Evolutionary conservation across 2,888 invertebrate species (phyloP), one percentile per base, ranked within the genome.

Genomic region (Crocallis elinguaria): DNA sequence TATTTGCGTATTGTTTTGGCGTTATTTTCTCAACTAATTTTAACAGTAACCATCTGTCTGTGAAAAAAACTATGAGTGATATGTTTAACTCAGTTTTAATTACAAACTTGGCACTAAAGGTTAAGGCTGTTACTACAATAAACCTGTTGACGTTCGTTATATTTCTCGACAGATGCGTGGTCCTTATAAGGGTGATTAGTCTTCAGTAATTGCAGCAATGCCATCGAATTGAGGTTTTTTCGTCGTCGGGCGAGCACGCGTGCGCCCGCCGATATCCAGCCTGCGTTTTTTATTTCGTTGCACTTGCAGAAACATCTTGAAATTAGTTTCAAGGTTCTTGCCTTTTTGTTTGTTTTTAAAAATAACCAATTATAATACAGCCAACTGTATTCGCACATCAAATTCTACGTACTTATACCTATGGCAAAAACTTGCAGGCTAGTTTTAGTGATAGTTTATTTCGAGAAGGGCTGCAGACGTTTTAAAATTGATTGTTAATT

Each of bases 211-310:
- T 62, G 54, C 62, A 43, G 54, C 56, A 39, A 49, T 38, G 50
- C 29, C 36, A 49, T 62, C 69, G 71, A 73, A 73, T 69, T 66
- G 63, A 57, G 57, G 67, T 61, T 55, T 60, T 67, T 67, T 55
- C 61, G 60, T 64, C 59, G 48, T 48, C 60, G 41, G 57, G 48
- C 43, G 60, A 59, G 69, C 73, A 71, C 72, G 72, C 66, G 71
- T 64, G 67, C 23, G 7, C 23, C 13, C n/a, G 35, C 39, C 17
- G 32, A 44, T 33, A 48, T 41, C 46, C 51, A 52, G 56, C 61
- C 52, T 46, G 55, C 27, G 49, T 53, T 69, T 70, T 71, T 71
- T 68, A 57, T 43, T 36, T 37, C 39, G 23, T 32, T 61, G 53
- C 57, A 62, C 62, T 62, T 60, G 63, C 60, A 64, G 60, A 58